A percentile compares a stretch with the other conserved stretches of the same genome.
phyloP scores from a whole-genome alignment of 1,140 invertebrate species.

The Cardiocondyla obscurior region DNA sequence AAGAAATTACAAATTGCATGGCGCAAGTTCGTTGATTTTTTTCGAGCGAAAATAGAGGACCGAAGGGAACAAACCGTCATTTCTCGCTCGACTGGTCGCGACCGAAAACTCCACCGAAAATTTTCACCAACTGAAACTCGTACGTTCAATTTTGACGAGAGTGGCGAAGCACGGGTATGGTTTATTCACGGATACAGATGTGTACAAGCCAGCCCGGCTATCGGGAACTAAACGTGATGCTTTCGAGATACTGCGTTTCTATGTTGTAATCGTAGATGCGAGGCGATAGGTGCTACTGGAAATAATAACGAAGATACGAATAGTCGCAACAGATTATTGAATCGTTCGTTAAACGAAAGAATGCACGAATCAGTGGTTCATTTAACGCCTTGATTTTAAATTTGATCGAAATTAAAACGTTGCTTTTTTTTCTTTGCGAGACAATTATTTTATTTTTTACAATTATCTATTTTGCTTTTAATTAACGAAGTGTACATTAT shows the following conservation, averaged over 20 bases:
- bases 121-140: slow-evolving; percentile 35
- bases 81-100: slow-evolving; percentile 8
- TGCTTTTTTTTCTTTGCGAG: neutral
- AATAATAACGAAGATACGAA: neutral
- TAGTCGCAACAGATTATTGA: slow-evolving; percentile 29
- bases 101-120: slow-evolving; percentile 26
- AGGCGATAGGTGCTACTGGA: too few species aligned
- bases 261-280: slow-evolving; percentile 60
- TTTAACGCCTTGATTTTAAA: neutral
- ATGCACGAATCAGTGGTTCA: neutral
- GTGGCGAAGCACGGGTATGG: slow-evolving; percentile 36
- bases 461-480: neutral
- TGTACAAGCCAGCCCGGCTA: neutral
- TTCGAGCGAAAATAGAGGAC: slow-evolving; percentile 3
- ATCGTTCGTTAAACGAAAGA: neutral
- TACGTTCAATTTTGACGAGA: slow-evolving; percentile 43
- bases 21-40: slow-evolving; percentile 1
- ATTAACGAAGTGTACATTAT: neutral
- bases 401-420: slow-evolving; percentile 51
- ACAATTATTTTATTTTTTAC: neutral
- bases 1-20: slow-evolving; percentile 21
- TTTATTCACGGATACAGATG: slow-evolving; percentile 39
- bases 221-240: slow-evolving; percentile 25
- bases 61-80: slow-evolving; percentile 11
- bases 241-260: slow-evolving; percentile 44